These are phyloP conservation scores for Bujurquina vittata DNA, from an alignment of 2,113 vertebrate species.

Conservation along the genomic window DNA sequence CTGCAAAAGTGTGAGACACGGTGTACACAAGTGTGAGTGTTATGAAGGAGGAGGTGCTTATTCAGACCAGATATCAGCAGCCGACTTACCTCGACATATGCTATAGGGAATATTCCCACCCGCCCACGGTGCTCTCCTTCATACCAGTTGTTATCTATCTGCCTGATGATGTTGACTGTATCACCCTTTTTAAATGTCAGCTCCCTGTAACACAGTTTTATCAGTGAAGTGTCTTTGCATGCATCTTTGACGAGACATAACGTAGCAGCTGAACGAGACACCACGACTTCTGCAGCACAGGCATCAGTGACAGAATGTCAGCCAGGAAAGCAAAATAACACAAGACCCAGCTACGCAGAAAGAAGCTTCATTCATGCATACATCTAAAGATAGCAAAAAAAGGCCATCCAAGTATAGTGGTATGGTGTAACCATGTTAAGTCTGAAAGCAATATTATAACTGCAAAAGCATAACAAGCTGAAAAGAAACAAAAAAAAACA, in stretches of 20 bases:
- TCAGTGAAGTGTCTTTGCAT: neutral
- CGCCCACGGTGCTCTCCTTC: slow-evolving; percentile 93
- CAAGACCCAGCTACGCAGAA: neutral
- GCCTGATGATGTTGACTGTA: slow-evolving; percentile 95
- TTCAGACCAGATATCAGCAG: neutral
- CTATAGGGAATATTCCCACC: slow-evolving; percentile 96
- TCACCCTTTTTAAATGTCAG: slow-evolving; percentile 98
- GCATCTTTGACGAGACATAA: neutral
- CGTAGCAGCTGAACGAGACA: neutral
- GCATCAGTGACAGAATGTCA: slow-evolving; percentile 5
- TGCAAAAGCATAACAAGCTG: neutral
- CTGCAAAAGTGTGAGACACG: slow-evolving; percentile 66
- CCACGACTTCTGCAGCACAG: neutral
- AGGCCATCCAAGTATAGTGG: slow-evolving; percentile 2
- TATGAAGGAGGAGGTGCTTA: neutral
- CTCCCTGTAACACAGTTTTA: slow-evolving; percentile 86
- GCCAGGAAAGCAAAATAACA: neutral
- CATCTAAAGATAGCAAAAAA: neutral
- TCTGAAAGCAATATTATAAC: neutral
- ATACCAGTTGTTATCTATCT: slow-evolving; percentile 99
- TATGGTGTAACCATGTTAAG: neutral
- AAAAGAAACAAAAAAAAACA: neutral
- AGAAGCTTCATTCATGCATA: slow-evolving; percentile 28
- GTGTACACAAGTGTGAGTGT: neutral
- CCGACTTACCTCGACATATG: slow-evolving; percentile 90